Base-by-base conservation (phyloP, 2,888 invertebrate species). In the Tiphia femorata region DNA sequence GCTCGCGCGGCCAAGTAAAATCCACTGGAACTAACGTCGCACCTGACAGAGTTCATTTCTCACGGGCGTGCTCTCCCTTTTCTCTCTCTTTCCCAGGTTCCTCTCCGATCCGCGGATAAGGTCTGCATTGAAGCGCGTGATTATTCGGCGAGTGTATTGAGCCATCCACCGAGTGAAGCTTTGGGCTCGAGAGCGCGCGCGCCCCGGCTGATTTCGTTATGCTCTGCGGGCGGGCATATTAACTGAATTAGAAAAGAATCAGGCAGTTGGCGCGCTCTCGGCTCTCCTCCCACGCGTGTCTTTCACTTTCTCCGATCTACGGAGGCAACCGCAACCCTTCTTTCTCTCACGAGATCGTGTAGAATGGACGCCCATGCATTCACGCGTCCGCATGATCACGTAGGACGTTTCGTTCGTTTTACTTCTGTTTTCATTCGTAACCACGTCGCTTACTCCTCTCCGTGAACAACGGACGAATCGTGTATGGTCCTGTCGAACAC, bases 351-450 rank as follows among this genome's bases (percentile, higher is more conserved):
- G 25, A 12, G 8, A 33, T n/a, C 10, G 33, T n/a, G 12, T 8
- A 33, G 20, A 49, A 37, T 54, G 44, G 40, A 68, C 68, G 65
- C 62, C 72, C 65, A 68, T 62, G 44, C 58, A 44, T 41, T 27
- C 40, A 25, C 41, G 51, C 38, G 30, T n/a, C 42, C 38, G 47
- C n/a, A 25, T 14, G 46, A 69, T 60, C 60, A 63, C 60, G 70
- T 68, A 63, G 60, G 67, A 70, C 51, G 56, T 17, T 29, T 43
- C 25, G 21, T 46, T 62, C 7, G 48, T 50, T 20, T 49, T 43
- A 41, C 50, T 58, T 58, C 53, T 48, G 37, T 43, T 21, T 16
- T 41, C 20, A n/a, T n/a, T n/a, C n/a, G n/a, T n/a, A n/a, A n/a
- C n/a, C n/a, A n/a, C n/a, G n/a, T 27, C 10, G 44, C 40, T 49